phyloP scores from a whole-genome alignment of 2,888 invertebrate genomes.

The Dasypogon diadema region DNA sequence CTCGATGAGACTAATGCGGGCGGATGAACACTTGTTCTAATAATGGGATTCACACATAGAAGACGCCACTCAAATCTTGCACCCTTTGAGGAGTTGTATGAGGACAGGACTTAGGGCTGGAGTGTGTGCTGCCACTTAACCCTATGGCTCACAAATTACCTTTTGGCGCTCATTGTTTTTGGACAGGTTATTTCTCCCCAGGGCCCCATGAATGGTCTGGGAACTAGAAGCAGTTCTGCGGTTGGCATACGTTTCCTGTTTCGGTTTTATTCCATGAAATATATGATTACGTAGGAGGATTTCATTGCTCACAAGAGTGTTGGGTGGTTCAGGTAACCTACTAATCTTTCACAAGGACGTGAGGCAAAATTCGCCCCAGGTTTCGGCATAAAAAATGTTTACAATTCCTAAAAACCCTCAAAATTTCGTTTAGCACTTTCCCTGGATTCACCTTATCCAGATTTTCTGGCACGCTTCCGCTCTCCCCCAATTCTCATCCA shows the following conservation, averaged over 20 bases:
- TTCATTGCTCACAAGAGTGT: too few species aligned
- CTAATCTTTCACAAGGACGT: too few species aligned
- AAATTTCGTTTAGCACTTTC: too few species aligned
- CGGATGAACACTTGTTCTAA: constrained; percentile 37
- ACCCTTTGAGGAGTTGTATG: background rate
- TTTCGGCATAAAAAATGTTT: too few species aligned
- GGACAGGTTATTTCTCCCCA: background rate
- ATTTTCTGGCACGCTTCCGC: background rate
- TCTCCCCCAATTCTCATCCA: background rate
- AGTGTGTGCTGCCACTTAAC: background rate
- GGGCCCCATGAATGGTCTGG: background rate
- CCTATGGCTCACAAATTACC: background rate
- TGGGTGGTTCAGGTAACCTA: too few species aligned
- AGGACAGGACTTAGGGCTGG: background rate
- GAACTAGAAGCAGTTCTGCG: too few species aligned
- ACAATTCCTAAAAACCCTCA: background rate
- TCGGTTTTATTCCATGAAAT: too few species aligned
- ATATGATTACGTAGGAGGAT: too few species aligned
- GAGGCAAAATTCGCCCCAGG: too few species aligned
- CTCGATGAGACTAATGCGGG: background rate
- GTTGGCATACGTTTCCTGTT: too few species aligned
- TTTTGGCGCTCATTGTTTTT: background rate
- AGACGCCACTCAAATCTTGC: background rate
- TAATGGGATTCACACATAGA: constrained; percentile 1
- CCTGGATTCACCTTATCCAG: background rate